Base-by-base conservation (phyloP, 2,113 vertebrate species). In the Austrofundulus limnaeus region DNA sequence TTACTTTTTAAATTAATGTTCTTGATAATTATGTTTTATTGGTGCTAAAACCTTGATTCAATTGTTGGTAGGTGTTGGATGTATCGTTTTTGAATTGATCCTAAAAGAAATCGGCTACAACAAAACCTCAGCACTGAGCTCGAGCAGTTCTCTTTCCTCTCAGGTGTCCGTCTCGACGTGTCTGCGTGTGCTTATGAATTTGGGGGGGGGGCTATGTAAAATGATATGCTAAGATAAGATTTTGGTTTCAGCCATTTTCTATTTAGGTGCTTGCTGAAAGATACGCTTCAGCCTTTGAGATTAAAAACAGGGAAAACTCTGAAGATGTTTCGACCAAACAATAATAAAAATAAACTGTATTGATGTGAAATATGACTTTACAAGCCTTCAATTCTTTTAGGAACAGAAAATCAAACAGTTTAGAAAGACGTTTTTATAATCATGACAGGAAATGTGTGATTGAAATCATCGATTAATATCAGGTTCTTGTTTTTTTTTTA, bases 181-280 rank as follows among this genome's bases (percentile, higher is more conserved):
- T 60, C 43, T 28, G 28, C 7, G 56, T 78, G 60, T 54, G 54
- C 70, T 65, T 37, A 53, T 76, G 57, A 79, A 65, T 83, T 76
- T 85, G 81, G 90, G 23, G 15, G 1, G 37, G 68, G 77, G 80
- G 78, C 72, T 70, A 76, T 85, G 59, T 72, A 78, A 76, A 66
- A 24, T 5, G 28, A 72, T 53, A 43, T n/a, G 9, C 54, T 54
- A 12, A 61, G 60, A 83, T 88, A 66, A 69, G 52, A 47, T 68
- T 65, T 42, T 42, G 72, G 63, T 83, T 82, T 81, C 68, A 88
- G 86, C 85, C 84, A 85, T 85, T 85, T 65, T 16, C 34, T 51
- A 38, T 72, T 66, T 69, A 34, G 43, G 55, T 54, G 24, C 56
- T 65, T 62, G 46, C 65, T 59, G 34, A 60, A 54, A 75, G 57